Conservation (phyloP, 2,888 invertebrate genomes). For the Cerceris ruficornis region DNA sequence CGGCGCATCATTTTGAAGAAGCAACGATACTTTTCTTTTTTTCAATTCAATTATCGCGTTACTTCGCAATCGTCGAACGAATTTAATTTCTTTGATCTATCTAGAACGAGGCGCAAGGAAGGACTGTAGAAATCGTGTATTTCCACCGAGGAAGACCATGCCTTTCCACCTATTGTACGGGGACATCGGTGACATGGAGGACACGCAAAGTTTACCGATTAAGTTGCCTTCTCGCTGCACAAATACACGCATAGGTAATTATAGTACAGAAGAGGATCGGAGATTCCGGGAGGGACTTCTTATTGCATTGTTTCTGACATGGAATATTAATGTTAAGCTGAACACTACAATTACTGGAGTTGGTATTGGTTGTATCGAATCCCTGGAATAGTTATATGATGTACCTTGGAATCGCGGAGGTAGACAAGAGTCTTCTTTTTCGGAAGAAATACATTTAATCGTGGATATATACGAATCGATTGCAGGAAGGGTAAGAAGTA, state of each 20-base stretch:
- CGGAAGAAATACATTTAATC: conserved; percentile 40
- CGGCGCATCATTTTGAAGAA: conserved; percentile 68
- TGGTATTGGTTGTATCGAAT: conserved; percentile 37
- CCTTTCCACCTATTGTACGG: conserved; percentile 52
- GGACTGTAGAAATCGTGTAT: conserved; percentile 48
- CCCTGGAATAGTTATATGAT: conserved; percentile 28
- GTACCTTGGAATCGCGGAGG: conserved; percentile 4
- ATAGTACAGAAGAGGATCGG: conserved; percentile 30
- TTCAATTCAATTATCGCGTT: neutral
- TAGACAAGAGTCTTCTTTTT: neutral
- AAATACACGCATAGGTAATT: conserved; percentile 57
- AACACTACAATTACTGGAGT: conserved; percentile 30
- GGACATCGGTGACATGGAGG: conserved; percentile 74
- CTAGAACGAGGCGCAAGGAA: conserved; percentile 14
- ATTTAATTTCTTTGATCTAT: conserved; percentile 31
- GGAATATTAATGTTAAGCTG: conserved; percentile 45
- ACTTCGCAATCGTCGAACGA: neutral
- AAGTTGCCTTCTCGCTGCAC: conserved; percentile 44
- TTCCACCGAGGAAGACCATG: conserved; percentile 30
- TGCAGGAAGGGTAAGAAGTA: neutral
- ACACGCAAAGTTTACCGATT: conserved; percentile 70
- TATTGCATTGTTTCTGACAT: conserved; percentile 33
- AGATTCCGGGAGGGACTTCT: conserved; percentile 28
- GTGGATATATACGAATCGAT: conserved; percentile 23
- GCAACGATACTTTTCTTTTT: neutral